Conservation (phyloP, 2,113 vertebrate species). For the Barnardius zonarius region DNA sequence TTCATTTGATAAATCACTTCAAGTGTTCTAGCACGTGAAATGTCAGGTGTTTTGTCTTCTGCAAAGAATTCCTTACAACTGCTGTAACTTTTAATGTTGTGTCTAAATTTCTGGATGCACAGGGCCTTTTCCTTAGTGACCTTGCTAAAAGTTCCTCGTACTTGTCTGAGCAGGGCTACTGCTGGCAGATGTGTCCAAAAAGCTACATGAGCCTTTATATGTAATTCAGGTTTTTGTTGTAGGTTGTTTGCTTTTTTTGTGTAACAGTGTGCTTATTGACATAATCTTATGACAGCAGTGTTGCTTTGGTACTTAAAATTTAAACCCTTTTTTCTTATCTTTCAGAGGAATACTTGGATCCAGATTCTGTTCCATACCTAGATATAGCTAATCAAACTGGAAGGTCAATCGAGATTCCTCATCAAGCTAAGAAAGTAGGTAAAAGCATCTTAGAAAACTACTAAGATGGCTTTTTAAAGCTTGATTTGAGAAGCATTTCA, state of each 20-base stretch:
- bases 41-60: background rate
- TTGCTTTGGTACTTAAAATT: background rate
- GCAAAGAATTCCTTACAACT: background rate
- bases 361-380: conserved; percentile 80
- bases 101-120: background rate
- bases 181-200: background rate
- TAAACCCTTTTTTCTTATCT: background rate
- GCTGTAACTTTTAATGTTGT: background rate
- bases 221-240: background rate
- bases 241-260: background rate
- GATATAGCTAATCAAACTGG: conserved; percentile 96
- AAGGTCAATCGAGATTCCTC: conserved; percentile 85
- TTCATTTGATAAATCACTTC: background rate
- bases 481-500: background rate
- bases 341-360: conserved; percentile 83
- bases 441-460: background rate
- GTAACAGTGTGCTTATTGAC: background rate
- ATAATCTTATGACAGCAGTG: background rate
- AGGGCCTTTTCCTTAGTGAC: background rate
- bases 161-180: background rate
- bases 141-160: background rate
- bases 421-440: conserved; percentile 84
- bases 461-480: background rate
- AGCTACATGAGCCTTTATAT: background rate
- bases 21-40: background rate